Conservation (phyloP, 2,888 invertebrate species). For the Scaptomyza caliginosa region DNA sequence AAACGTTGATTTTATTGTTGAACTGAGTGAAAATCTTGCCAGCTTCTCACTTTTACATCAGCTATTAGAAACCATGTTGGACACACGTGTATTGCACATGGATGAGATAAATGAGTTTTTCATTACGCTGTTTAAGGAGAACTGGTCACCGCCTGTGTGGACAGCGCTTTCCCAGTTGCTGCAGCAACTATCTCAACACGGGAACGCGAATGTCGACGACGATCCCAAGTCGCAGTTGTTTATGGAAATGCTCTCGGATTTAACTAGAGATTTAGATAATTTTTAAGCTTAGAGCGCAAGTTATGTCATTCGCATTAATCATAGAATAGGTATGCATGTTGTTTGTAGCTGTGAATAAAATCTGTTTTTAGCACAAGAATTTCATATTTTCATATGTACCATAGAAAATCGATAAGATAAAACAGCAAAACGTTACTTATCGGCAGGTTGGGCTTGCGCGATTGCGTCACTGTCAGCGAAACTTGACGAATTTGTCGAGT, state of each 20-base stretch:
- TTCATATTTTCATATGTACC: constrained; percentile 4
- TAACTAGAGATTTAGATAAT: constrained; percentile 82
- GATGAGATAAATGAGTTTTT: constrained; percentile 88
- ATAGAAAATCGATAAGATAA: constrained; percentile 44
- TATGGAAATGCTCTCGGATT: constrained; percentile 83
- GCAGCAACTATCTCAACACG: constrained; percentile 58
- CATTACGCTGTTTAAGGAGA: constrained; percentile 87
- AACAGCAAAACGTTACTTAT: constrained; percentile 14
- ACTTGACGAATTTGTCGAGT: constrained; percentile 28
- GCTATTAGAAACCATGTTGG: constrained; percentile 85
- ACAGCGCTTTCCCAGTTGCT: constrained; percentile 73
- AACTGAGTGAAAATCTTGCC: constrained; percentile 51
- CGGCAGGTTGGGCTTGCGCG: constrained; percentile 31
- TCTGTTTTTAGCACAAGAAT: constrained; percentile 49
- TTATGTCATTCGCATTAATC: constrained; percentile 45
- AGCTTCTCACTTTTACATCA: constrained; percentile 84
- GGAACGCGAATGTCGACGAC: constrained; percentile 48
- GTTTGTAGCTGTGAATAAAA: constrained; percentile 44
- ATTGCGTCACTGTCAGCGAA: constrained; percentile 39
- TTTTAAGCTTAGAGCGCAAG: constrained; percentile 40
- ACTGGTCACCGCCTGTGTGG: constrained; percentile 86
- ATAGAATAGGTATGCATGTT: constrained; percentile 5
- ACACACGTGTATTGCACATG: constrained; percentile 86
- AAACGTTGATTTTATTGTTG: constrained; percentile 69
- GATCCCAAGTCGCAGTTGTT: constrained; percentile 82